These are phyloP conservation scores for Troides oblongomaculatus DNA, from an alignment of 2,888 invertebrate species.

Conservation along the genomic window DNA sequence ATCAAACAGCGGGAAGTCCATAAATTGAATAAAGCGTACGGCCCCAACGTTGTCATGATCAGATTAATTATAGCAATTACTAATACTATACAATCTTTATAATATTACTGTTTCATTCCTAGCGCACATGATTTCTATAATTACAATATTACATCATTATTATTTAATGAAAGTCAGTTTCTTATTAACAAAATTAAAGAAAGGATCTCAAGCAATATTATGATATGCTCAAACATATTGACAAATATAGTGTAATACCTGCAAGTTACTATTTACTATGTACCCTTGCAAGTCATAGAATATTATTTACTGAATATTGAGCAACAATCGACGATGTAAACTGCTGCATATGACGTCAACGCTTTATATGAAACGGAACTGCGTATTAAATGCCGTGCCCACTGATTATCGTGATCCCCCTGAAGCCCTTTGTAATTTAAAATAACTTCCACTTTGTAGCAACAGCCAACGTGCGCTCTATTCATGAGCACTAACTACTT, in stretches of 20 bases:
- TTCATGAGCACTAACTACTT: not conserved
- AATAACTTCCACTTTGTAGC: not conserved
- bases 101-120: not conserved
- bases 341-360: constrained; percentile 22
- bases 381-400: constrained; percentile 7
- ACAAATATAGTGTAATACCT: too few species aligned
- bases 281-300: not conserved
- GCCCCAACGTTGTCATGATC: constrained; percentile 51
- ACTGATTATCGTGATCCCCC: constrained; percentile 16
- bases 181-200: too few species aligned
- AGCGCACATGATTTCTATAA: too few species aligned
- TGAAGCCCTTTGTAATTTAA: not conserved
- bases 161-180: too few species aligned
- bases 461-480: not conserved
- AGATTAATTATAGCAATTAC: constrained; percentile 19
- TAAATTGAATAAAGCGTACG: constrained; percentile 67
- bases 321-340: constrained; percentile 11
- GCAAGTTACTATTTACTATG: not conserved
- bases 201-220: too few species aligned
- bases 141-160: too few species aligned
- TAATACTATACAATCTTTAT: not conserved
- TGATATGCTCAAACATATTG: too few species aligned
- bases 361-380: constrained; percentile 17
- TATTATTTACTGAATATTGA: not conserved
- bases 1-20: constrained; percentile 53